phyloP scores from a whole-genome alignment of 2,797 vertebrate species.

The Rhinella marina region DNA sequence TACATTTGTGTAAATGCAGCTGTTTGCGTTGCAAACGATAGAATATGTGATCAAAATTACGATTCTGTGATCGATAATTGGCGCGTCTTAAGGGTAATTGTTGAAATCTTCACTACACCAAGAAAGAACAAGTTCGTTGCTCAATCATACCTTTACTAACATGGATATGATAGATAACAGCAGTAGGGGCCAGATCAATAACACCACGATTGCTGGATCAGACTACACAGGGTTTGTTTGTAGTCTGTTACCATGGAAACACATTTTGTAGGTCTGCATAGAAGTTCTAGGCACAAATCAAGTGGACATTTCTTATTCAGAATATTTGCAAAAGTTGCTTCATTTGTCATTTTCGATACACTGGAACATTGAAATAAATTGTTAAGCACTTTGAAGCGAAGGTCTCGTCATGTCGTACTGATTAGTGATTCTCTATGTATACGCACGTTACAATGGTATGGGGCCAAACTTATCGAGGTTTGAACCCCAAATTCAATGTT shows the following conservation, averaged over 20 bases:
- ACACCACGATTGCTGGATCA: neutral
- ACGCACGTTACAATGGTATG: neutral
- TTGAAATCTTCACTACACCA: no score
- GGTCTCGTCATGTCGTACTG: neutral
- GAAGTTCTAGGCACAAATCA: neutral
- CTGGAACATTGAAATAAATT: neutral
- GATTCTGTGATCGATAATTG: no score
- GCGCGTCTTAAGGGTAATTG: no score
- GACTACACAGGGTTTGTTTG: neutral
- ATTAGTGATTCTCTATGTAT: neutral
- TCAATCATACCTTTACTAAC: no score
- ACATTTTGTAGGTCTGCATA: neutral
- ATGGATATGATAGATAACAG: no score
- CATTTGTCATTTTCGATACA: neutral
- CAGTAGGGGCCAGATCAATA: neutral
- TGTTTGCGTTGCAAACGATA: no score
- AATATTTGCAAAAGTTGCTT: neutral
- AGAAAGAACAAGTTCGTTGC: no score
- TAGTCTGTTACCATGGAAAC: conserved; percentile 1
- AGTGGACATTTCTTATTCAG: no score
- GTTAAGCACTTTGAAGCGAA: neutral
- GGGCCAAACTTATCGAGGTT: no score
- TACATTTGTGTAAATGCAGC: no score
- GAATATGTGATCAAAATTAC: no score
- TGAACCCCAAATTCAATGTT: no score